A percentile compares a stretch with the other conserved stretches of the same genome.
Evolutionary conservation across 1,140 invertebrate genomes (phyloP).

Genomic region (Spodoptera frugiperda): DNA sequence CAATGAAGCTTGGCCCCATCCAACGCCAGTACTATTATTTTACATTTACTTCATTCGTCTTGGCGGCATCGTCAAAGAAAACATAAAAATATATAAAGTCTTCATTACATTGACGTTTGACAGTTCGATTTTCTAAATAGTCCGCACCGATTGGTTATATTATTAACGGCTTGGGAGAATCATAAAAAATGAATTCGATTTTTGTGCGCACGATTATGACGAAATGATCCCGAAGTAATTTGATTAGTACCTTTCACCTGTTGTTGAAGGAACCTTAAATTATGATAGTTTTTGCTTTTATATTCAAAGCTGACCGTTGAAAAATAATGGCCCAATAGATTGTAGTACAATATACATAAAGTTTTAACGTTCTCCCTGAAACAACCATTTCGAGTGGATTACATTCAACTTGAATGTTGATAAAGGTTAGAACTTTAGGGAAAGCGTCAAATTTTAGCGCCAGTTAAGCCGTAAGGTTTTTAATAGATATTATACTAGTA

Average conservation of each 20-base stretch:
- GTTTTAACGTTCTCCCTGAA: slow-evolving; percentile 46
- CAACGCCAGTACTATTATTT: slow-evolving; percentile 69
- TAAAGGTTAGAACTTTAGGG: slow-evolving; percentile 49
- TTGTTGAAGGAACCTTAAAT: slow-evolving; percentile 29
- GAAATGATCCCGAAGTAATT: slow-evolving; percentile 41
- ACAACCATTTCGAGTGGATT: slow-evolving; percentile 46
- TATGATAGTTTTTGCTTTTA: slow-evolving; percentile 40
- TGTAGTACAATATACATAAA: slow-evolving; percentile 44
- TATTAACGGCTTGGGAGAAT: slow-evolving; percentile 65
- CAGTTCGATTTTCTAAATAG: slow-evolving; percentile 76
- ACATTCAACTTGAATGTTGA: slow-evolving; percentile 45
- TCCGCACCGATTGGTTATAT: slow-evolving; percentile 60
- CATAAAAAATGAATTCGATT: slow-evolving; percentile 49
- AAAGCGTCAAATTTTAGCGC: slow-evolving; percentile 45
- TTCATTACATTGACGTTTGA: slow-evolving; percentile 77
- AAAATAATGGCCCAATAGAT: slow-evolving; percentile 44
- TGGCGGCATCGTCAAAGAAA: slow-evolving; percentile 78
- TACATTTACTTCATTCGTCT: slow-evolving; percentile 65
- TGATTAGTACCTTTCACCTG: slow-evolving; percentile 46
- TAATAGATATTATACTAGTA: slow-evolving; percentile 46
- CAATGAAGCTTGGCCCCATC: slow-evolving; percentile 76
- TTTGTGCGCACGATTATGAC: slow-evolving; percentile 53
- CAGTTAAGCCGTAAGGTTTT: slow-evolving; percentile 44
- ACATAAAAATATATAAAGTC: slow-evolving; percentile 76
- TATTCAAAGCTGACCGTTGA: slow-evolving; percentile 34